Conservation (phyloP, 2,797 vertebrate genomes). For the Nannoperca australis region DNA sequence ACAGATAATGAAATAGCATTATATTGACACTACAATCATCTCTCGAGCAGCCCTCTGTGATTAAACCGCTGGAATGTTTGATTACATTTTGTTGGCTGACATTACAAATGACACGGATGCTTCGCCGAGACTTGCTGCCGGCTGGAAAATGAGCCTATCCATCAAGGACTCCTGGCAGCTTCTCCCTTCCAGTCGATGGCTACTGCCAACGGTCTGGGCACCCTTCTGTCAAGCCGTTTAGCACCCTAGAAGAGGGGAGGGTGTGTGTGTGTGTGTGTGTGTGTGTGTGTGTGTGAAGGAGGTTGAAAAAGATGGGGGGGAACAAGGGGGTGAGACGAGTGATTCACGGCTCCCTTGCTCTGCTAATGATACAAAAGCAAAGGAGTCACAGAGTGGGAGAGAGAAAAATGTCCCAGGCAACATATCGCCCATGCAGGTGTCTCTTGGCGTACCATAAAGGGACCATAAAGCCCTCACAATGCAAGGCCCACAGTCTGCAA, state of each 20-base stretch:
- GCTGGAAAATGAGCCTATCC: slow-evolving; percentile 99
- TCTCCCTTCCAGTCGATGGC: slow-evolving; percentile 99
- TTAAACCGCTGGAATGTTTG: slow-evolving; percentile 99
- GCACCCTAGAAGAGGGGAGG: slow-evolving; percentile 93
- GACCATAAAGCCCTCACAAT: slow-evolving; percentile 83
- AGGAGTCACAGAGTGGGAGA: slow-evolving; percentile 82
- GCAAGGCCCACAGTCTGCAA: slow-evolving; percentile 78
- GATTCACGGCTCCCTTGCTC: slow-evolving; percentile 87
- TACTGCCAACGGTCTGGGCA: slow-evolving; percentile 95
- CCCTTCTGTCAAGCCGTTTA: slow-evolving; percentile 99
- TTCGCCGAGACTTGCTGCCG: slow-evolving; percentile 99
- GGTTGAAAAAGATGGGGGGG: slow-evolving; percentile 81
- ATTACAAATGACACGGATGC: slow-evolving; percentile 99
- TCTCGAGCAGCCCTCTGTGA: slow-evolving; percentile 99
- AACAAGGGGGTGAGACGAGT: slow-evolving; percentile 76
- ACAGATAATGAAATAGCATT: slow-evolving; percentile 99
- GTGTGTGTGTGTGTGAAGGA: slow-evolving; percentile 55
- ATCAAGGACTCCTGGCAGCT: slow-evolving; percentile 99
- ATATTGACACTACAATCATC: slow-evolving; percentile 99
- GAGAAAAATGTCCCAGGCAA: slow-evolving; percentile 87
- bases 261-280: slow-evolving; percentile 77
- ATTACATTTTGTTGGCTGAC: slow-evolving; percentile 99
- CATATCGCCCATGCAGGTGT: slow-evolving; percentile 84
- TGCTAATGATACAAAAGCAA: slow-evolving; percentile 90
- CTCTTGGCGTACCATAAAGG: slow-evolving; percentile 81